Percentiles rank a stretch among this genome's conserved stretches.
Conservation (phyloP, 2,113 vertebrate genomes). For the Sebastes schlegelii region DNA sequence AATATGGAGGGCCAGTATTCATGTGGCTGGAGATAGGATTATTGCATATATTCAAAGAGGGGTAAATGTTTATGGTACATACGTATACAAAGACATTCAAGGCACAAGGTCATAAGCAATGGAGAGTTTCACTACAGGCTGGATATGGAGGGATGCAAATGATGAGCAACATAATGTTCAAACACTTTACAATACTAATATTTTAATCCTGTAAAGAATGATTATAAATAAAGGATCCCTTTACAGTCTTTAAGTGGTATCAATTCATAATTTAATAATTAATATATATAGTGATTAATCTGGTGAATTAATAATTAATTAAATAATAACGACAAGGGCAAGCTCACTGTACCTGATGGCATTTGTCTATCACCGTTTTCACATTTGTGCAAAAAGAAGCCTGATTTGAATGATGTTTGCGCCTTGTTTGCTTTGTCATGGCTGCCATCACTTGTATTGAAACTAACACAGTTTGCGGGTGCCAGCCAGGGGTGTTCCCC, state of each 20-base stretch:
- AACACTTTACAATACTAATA: slow-evolving; percentile 10
- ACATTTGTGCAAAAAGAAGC: slow-evolving; percentile 41
- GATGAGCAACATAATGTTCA: neutral
- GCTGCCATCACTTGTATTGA: slow-evolving; percentile 67
- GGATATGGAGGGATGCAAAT: slow-evolving; percentile 12
- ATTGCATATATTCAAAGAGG: slow-evolving; percentile 85
- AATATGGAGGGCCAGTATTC: slow-evolving; percentile 84
- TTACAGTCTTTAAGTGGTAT: neutral
- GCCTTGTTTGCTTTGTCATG: slow-evolving; percentile 68
- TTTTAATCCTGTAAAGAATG: slow-evolving; percentile 19
- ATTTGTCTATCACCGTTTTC: slow-evolving; percentile 43
- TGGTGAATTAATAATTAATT: slow-evolving; percentile 27
- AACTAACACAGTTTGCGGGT: slow-evolving; percentile 54
- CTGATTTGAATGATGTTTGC: slow-evolving; percentile 43
- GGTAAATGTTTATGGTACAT: slow-evolving; percentile 82
- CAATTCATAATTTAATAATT: slow-evolving; percentile 18
- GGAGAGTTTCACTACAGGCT: slow-evolving; percentile 30
- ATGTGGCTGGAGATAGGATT: slow-evolving; percentile 82
- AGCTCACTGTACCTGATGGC: slow-evolving; percentile 31
- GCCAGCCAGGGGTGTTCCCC: slow-evolving; percentile 78
- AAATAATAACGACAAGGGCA: slow-evolving; percentile 50
- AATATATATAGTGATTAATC: slow-evolving; percentile 13
- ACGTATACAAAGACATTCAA: slow-evolving; percentile 74
- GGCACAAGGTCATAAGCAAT: slow-evolving; percentile 79
- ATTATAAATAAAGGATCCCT: slow-evolving; percentile 2